Base-by-base conservation (phyloP, 2,888 invertebrate genomes). In the Deroplatys truncata region DNA sequence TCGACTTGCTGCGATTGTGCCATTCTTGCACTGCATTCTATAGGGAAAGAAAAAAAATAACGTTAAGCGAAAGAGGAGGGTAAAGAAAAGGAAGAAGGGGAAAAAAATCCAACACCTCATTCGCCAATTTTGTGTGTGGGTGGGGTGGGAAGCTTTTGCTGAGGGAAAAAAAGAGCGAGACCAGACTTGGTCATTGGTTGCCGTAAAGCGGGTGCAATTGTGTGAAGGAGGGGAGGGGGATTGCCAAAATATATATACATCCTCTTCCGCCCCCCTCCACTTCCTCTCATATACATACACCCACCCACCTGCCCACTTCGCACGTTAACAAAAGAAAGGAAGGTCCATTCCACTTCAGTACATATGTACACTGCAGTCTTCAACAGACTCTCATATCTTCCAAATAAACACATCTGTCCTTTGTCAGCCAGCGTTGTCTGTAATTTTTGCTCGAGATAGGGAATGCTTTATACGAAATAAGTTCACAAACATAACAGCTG, bases 111-210 rank as follows among this genome's bases (percentile, higher is more conserved):
- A 72, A 89, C 89, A 88, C 88, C 84, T 88, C 88, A 89, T 88
- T 85, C 89, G 88, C 89, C 89, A 89, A 89, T 89, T 89, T 89
- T 85, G 88, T 89, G 89, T 82, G 83, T 83, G 87, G 83, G 87
- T 20, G 56, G 56, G 56, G 56, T 72, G 25, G 56, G 56, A 72
- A 72, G 56, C 56, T 20, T 72, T 28, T 87, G 28, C 29, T 82
- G 82, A 87, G 56, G 56, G 56, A 82, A 82, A 87, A 87, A 87
- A 82, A 35, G 83, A 31, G 43, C 35, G 56, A 35, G n/a, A 87
- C 87, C 87, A 31, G 83, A 87, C 35, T 87, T 87, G 87, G 87
- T 28, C 87, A 87, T 87, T 87, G 87, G 87, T 83, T 87, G 83
- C 29, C 72, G 87, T 87, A 87, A 87, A 87, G 87, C 82, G 87